Conservation (phyloP, 2,113 vertebrate genomes). For the Heterochromis multidens region DNA sequence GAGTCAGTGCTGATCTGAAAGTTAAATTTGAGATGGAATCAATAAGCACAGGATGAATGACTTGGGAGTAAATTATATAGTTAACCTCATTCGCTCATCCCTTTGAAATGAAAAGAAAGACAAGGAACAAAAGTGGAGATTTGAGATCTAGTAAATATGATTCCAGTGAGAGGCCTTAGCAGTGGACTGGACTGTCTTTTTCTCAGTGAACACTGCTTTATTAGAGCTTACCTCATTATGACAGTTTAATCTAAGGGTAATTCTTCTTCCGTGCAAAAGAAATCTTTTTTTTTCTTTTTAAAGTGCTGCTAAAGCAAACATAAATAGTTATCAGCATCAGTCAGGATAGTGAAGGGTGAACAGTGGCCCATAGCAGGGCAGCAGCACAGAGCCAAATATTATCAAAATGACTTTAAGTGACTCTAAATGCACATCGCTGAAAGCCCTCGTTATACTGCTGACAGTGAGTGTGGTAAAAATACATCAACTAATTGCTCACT, state of each 20-base stretch:
- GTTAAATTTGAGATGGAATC: constrained; percentile 72
- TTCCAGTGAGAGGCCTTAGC: constrained; percentile 27
- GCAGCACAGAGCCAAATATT: neutral
- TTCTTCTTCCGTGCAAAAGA: constrained; percentile 28
- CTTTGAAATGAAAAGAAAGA: constrained; percentile 21
- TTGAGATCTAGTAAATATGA: constrained; percentile 39
- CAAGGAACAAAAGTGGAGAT: constrained; percentile 18
- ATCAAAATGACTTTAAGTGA: neutral
- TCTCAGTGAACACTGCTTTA: constrained; percentile 19
- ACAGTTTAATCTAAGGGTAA: neutral
- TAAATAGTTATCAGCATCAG: constrained; percentile 45
- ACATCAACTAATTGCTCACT: neutral
- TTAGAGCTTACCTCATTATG: constrained; percentile 13
- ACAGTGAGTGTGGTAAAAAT: neutral
- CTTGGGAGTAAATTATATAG: constrained; percentile 62
- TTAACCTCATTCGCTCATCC: constrained; percentile 47
- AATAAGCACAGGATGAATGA: constrained; percentile 56
- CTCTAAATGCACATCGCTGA: neutral
- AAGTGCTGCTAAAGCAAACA: constrained; percentile 24
- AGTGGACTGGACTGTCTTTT: constrained; percentile 15
- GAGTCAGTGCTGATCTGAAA: constrained; percentile 63
- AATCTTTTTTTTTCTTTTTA: constrained; percentile 12
- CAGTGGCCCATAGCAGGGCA: neutral
- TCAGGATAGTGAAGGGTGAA: neutral
- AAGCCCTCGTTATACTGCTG: neutral